Percentiles rank a stretch among this genome's conserved stretches.
Evolutionary conservation across 2,888 invertebrate genomes (phyloP).

Genomic region (Megamerina dolium): DNA sequence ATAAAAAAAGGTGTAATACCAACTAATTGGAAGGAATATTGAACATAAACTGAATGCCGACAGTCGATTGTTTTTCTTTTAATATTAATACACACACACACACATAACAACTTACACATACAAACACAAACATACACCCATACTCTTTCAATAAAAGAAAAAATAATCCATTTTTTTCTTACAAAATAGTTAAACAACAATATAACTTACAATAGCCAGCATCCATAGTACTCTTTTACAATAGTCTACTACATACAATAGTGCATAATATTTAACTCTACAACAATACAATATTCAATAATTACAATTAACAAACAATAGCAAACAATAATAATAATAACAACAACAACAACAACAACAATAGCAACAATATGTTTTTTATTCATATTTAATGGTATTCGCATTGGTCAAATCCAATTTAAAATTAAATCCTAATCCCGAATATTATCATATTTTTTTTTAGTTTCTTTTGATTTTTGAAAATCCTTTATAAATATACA

Average conservation of each 20-base stretch:
- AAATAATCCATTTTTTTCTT: conserved; percentile 1
- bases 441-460: too few species aligned
- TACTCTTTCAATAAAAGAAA: too few species aligned
- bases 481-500: too few species aligned
- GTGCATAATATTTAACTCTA: too few species aligned
- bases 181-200: background rate
- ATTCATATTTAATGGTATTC: background rate
- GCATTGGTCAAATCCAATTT: too few species aligned
- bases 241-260: too few species aligned
- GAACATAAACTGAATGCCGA: conserved; percentile 49
- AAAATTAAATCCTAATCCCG: too few species aligned
- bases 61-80: conserved; percentile 51
- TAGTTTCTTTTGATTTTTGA: too few species aligned
- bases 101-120: background rate
- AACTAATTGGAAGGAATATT: too few species aligned
- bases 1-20: too few species aligned
- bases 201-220: conserved; percentile 8
- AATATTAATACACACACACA: conserved; percentile 8
- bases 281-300: too few species aligned
- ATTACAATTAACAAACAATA: too few species aligned
- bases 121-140: background rate
- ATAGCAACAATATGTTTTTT: background rate
- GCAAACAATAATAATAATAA: conserved; percentile 5
- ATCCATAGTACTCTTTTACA: conserved; percentile 7
- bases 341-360: conserved; percentile 9